These are phyloP conservation scores for Heliconius nattereri DNA, from an alignment of 1,140 invertebrate species.

Conservation along the genomic window DNA sequence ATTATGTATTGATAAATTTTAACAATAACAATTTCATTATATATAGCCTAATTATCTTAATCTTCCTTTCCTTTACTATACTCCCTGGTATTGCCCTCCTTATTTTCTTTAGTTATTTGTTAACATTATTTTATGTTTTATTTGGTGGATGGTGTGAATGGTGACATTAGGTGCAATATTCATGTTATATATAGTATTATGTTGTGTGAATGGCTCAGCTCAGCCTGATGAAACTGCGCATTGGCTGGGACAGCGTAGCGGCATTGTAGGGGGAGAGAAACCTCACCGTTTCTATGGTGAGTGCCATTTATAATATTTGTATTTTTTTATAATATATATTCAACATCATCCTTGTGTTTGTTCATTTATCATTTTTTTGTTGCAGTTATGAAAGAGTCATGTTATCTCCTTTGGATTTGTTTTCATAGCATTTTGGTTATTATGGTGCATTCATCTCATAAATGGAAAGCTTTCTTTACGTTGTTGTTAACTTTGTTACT, in stretches of 20 bases:
- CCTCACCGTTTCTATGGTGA: conserved; percentile 81
- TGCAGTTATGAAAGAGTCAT: conserved; percentile 63
- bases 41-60: neutral
- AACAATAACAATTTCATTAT: neutral
- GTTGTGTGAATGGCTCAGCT: conserved; percentile 79
- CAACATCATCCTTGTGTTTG: conserved; percentile 27
- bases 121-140: conserved; percentile 73
- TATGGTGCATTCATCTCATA: conserved; percentile 32
- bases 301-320: conserved; percentile 39
- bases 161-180: conserved; percentile 78
- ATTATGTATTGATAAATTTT: neutral
- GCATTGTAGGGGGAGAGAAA: conserved; percentile 64
- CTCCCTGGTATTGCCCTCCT: conserved; percentile 8
- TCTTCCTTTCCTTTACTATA: neutral
- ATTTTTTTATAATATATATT: conserved; percentile 27
- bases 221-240: conserved; percentile 78
- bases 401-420: conserved; percentile 57
- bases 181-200: conserved; percentile 81
- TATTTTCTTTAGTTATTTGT: conserved; percentile 53
- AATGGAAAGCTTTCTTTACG: conserved; percentile 13
- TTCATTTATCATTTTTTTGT: conserved; percentile 64
- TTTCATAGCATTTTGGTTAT: conserved; percentile 42
- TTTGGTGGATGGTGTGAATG: conserved; percentile 77
- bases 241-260: conserved; percentile 76
- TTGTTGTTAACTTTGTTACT: conserved; percentile 22